Conservation (phyloP, 2,888 invertebrate species). For the Ceramica pisi region DNA sequence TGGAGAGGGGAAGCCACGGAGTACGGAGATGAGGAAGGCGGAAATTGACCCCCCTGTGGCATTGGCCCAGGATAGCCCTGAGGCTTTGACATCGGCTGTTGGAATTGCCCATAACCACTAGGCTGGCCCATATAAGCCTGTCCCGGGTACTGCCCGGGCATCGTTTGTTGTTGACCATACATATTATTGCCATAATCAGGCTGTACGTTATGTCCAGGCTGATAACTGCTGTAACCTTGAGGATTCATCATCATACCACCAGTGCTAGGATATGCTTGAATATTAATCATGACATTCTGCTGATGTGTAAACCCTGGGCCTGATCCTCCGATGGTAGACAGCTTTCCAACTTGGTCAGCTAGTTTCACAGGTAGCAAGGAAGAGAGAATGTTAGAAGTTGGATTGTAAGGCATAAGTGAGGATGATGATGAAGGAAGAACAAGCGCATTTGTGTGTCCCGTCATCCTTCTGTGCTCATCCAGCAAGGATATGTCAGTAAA, state of each 20-base stretch:
- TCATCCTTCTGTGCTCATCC: conserved; percentile 89
- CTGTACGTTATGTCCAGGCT: conserved; percentile 83
- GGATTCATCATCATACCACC: conserved; percentile 87
- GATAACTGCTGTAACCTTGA: conserved; percentile 85
- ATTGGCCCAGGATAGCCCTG: conserved; percentile 76
- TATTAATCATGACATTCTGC: conserved; percentile 92
- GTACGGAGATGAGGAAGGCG: conserved; percentile 78
- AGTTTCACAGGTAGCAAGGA: conserved; percentile 86
- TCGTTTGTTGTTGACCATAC: conserved; percentile 83
- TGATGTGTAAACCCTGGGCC: conserved; percentile 89
- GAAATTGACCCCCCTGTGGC: conserved; percentile 75
- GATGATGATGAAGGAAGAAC: conserved; percentile 76
- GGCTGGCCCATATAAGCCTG: conserved; percentile 79
- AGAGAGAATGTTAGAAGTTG: conserved; percentile 81
- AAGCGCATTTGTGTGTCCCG: conserved; percentile 90
- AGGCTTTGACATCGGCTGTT: conserved; percentile 78
- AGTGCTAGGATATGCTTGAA: conserved; percentile 91
- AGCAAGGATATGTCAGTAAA: conserved; percentile 90
- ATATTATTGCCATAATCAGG: conserved; percentile 82
- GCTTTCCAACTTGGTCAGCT: conserved; percentile 88
- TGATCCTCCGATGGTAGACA: conserved; percentile 78
- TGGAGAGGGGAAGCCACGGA: conserved; percentile 83
- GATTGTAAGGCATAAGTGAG: conserved; percentile 82
- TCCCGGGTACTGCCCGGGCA: conserved; percentile 81
- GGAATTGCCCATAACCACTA: conserved; percentile 79